Base-by-base conservation (phyloP, 2,797 vertebrate species). In the Takifugu ocellatus region DNA sequence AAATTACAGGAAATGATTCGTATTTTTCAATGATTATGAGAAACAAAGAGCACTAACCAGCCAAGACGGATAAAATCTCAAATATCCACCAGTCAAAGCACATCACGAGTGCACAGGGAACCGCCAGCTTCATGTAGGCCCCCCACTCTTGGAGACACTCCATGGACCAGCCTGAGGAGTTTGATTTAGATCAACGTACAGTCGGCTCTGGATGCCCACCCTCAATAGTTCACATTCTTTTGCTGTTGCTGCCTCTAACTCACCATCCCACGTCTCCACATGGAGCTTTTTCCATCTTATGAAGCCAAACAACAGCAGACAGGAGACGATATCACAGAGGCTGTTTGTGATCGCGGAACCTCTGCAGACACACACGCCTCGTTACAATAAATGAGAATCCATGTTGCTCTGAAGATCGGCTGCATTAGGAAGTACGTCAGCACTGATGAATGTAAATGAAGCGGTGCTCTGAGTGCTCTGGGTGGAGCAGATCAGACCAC, bases 51-150 rank as follows among this genome's bases (percentile, higher is more conserved):
- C 10, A 82, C 85, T 81, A 6, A 96, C 96, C 96, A 51, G 94
- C 88, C 25, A 98, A 82, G 72, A 98, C 93, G 61, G 92, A 90
- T 3, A 94, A 94, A 0, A 97, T 72, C 66, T 98, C 97, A 57
- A 93, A 99, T 21, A 96, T 74, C 97, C 96, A 99, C 94, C 94
- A 96, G 70, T 99, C 96, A 25, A 96, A 94, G 62, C 88, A 99
- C 36, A 93, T 21, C 97, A 98, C 98, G 5, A 95, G 75, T 69
- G 87, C 86, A 79, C 96, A 91, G 10, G 96, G 95, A 21, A 96
- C 6, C 0, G 95, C 97, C 75, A 99, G 89, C 26, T 53, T 83
- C 88, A 94, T 89, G 52, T 93, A 99, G 43, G 92, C 75, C 6
- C 88, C 93, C 97, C 96, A 99, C 14, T 95, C 93, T 69, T 95